phyloP scores from a whole-genome alignment of 2,797 vertebrate genomes.

The Otolemur crassicaudatus region DNA sequence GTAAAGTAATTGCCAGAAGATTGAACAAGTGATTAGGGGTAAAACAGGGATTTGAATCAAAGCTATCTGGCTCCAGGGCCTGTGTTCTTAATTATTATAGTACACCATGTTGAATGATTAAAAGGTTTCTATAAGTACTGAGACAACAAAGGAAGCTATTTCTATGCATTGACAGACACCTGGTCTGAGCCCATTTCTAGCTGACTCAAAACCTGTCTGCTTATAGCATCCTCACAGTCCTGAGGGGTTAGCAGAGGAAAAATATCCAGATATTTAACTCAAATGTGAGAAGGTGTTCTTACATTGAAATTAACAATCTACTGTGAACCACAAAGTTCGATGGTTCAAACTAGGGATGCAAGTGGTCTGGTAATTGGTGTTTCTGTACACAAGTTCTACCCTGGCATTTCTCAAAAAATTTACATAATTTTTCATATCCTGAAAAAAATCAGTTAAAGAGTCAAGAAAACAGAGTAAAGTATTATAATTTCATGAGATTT shows the following conservation, averaged over 20 bases:
- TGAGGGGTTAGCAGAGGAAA: neutral
- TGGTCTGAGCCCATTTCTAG: neutral
- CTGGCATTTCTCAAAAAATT: neutral
- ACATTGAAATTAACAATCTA: neutral
- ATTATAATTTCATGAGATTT: neutral
- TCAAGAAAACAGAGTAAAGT: neutral
- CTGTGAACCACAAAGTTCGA: neutral
- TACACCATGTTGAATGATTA: neutral
- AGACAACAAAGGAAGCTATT: neutral
- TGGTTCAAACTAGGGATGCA: neutral
- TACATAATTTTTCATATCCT: neutral
- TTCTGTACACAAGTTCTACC: neutral
- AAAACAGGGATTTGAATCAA: neutral
- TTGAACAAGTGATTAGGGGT: neutral
- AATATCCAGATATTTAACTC: neutral
- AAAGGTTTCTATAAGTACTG: neutral
- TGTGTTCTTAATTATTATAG: neutral
- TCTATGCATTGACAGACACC: neutral
- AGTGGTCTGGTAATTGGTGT: neutral
- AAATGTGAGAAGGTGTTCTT: neutral
- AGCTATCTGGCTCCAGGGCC: fast-evolving
- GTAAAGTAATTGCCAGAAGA: neutral
- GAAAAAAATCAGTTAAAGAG: conserved; percentile 19
- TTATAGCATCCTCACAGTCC: neutral
- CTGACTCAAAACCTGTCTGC: neutral